Evolutionary conservation across 2,888 invertebrate species (phyloP), one percentile per base, ranked within the genome.

Genomic region (Napeogenes sylphis): DNA sequence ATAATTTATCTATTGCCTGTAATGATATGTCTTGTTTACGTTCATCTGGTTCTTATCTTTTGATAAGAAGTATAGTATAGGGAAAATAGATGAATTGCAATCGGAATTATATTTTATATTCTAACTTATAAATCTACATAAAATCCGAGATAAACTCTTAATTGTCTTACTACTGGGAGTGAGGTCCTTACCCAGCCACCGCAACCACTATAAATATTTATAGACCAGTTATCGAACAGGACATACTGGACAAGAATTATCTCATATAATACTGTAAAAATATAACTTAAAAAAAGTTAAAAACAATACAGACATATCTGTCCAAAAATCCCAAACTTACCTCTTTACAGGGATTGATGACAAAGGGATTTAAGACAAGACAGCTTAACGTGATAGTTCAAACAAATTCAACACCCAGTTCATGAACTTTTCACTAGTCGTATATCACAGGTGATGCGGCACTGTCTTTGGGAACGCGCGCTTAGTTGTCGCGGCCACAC

Each of bases 351-450:
- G 71, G 72, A 74, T 73, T 73, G 73, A 74, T 66, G 61, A 61
- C 63, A 63, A 71, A 73, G 72, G 70, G 71, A 70, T 67, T 70
- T 73, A 72, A 70, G 73, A 75, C 71, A 71, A 71, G 73, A 74
- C 72, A 73, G 77, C 80, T 77, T 81, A 85, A 87, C 85, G 85
- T 78, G 82, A 78, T 78, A 83, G 86, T 86, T 87, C 84, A 83
- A 89, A 87, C 86, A 84, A 87, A 81, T 84, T 82, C 82, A 87
- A 86, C 88, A 89, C 87, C 84, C 80, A 84, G 90, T 89, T 88
- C 82, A 89, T 88, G 85, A 89, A 90, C 89, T 89, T 84, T 84
- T 87, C 90, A 90, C 90, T 87, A 85, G 83, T 88, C 83, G 85
- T 85, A 83, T 84, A 87, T 85, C 89, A 89, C 90, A 83, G 86